A percentile compares a stretch with the other conserved stretches of the same genome.
Evolutionary conservation across 2,113 vertebrate species (phyloP).

Genomic region (Triplophysa siluroides): DNA sequence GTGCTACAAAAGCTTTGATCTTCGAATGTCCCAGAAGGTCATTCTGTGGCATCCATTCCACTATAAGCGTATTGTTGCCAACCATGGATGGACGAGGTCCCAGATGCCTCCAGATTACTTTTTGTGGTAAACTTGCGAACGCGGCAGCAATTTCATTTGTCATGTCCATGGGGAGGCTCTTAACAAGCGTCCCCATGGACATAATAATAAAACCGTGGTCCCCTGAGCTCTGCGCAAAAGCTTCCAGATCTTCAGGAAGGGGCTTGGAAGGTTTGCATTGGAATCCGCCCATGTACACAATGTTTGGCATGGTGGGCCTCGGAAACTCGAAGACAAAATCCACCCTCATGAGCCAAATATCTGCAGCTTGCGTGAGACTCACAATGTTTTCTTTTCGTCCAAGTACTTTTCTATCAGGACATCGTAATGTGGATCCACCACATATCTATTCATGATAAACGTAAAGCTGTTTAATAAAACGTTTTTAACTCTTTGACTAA

Average conservation of each 20-base stretch:
- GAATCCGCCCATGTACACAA: conserved; percentile 70
- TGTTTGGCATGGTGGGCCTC: conserved; percentile 71
- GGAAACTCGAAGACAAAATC: conserved; percentile 74
- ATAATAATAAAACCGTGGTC: conserved; percentile 69
- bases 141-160: conserved; percentile 60
- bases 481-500: conserved; percentile 71
- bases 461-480: conserved; percentile 54
- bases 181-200: conserved; percentile 66
- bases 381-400: conserved; percentile 61
- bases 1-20: conserved; percentile 68
- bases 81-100: conserved; percentile 64
- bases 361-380: conserved; percentile 68
- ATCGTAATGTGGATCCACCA: conserved; percentile 65
- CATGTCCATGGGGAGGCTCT: conserved; percentile 57
- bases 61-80: conserved; percentile 71
- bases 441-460: conserved; percentile 52
- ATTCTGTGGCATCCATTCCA: conserved; percentile 73
- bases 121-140: conserved; percentile 71
- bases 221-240: conserved; percentile 69
- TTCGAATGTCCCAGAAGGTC: conserved; percentile 72
- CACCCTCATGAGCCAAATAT: conserved; percentile 73
- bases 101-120: conserved; percentile 72
- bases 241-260: conserved; percentile 66
- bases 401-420: conserved; percentile 66
- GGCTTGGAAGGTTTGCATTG: conserved; percentile 68